These are phyloP conservation scores for Sepioteuthis lessoniana DNA, from an alignment of 2,888 invertebrate species.

Conservation along the genomic window DNA sequence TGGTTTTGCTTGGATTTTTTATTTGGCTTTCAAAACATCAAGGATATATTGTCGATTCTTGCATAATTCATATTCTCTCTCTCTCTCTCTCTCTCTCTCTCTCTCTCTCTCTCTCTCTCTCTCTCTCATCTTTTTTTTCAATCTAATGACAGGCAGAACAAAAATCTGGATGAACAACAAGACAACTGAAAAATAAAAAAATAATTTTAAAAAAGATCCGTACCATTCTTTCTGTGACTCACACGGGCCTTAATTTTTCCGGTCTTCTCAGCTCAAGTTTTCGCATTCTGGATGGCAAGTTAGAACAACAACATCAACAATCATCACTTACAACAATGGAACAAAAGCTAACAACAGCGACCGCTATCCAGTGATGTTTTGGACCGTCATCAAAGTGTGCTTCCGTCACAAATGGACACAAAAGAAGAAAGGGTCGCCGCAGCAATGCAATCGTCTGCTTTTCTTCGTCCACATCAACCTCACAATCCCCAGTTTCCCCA, in stretches of 20 bases:
- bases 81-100: neutral
- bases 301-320: constrained; percentile 33
- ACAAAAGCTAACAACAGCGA: neutral
- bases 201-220: neutral
- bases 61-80: neutral
- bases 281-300: neutral
- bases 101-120: neutral
- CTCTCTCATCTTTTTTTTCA: neutral
- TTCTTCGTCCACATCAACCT: neutral
- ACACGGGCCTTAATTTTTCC: neutral
- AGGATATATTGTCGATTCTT: neutral
- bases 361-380: constrained; percentile 3
- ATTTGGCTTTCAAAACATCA: neutral
- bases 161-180: neutral
- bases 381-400: constrained; percentile 11
- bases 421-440: neutral
- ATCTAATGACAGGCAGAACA: neutral
- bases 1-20: too few relatives aligned
- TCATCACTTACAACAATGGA: neutral
- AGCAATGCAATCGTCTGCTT: neutral
- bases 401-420: constrained; percentile 18
- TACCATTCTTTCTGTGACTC: neutral
- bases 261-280: neutral
- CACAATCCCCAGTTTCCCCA: neutral
- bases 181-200: neutral